Evolutionary conservation across 2,888 invertebrate genomes (phyloP), one percentile per base, ranked within the genome.

Genomic region (Drosophila testacea): DNA sequence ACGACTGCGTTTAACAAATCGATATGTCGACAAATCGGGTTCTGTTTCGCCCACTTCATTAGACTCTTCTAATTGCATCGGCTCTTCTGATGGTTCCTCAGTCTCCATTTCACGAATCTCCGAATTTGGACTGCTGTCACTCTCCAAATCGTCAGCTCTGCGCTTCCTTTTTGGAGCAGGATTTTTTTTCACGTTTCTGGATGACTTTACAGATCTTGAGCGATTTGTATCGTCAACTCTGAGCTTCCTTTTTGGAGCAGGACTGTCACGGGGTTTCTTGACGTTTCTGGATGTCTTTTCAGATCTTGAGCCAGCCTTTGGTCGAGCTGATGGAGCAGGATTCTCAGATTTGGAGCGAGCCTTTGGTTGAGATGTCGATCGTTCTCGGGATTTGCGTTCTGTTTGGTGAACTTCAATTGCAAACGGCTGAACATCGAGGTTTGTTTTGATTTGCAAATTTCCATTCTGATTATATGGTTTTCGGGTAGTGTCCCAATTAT

Each of bases 391-490:
- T 22, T 22, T 22, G 22, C 22, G 22, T 22, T 22, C 22, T 3
- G 22, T 22, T 22, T 22, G 22, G 2, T 22, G 2, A 22, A 22
- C 22, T 22, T 22, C 22, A 22, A 22, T 22, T 2, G 22, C 3
- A 1, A 22, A 22, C 22, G 22, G 22, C 22, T 11, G 22, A 11
- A 27, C 10, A 27, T 11, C 10, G 22, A 27, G 11, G 27, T 44
- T 27, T 16, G 27, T 6, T 11, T 1, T 2, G 11, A 11, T 44
- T 44, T 44, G 11, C 27, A 11, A 4, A 10, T 13, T 9, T 0
- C 0, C 1, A 0, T n/a, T 4, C 7, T 36, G 0, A 3, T 22
- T 3, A 22, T 3, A 22, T 0, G 56, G n/a, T 0, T 54, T 4
- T 0, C 73, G 54, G 1, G 61, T 57, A 0, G 3, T 1, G 0